phyloP scores from a whole-genome alignment of 2,113 vertebrate genomes.

The Oryctolagus cuniculus region DNA sequence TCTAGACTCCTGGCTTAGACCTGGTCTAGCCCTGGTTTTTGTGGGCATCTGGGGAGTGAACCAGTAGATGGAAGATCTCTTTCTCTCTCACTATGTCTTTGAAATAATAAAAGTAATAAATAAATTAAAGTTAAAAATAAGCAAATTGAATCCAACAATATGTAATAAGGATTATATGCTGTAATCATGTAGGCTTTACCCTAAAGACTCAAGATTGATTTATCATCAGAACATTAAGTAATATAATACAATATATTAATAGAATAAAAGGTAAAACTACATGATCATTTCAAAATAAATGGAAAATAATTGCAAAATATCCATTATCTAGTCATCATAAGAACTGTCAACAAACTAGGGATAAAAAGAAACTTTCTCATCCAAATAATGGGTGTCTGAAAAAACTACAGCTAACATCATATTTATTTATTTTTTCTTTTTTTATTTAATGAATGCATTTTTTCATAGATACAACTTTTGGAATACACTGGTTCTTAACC shows the following conservation, averaged over 20 bases:
- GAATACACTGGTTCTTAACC: no score
- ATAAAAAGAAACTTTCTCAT: not conserved
- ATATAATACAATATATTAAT: not conserved
- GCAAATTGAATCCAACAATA: not conserved
- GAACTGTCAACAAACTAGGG: not conserved
- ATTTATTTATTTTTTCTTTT: no score
- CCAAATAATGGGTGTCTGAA: not conserved
- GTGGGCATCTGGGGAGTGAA: no score
- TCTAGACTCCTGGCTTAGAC: no score
- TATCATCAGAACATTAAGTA: not conserved
- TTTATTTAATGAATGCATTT: no score
- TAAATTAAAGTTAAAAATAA: no score
- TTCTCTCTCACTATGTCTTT: no score
- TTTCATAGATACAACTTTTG: no score
- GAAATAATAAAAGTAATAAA: no score
- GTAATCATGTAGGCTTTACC: not conserved
- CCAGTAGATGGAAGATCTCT: no score
- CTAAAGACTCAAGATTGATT: not conserved
- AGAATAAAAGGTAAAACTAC: not conserved
- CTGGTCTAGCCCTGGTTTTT: no score
- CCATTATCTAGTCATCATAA: not conserved
- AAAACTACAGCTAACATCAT: not conserved
- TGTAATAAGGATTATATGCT: not conserved
- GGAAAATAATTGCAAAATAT: not conserved
- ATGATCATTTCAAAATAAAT: not conserved